Conservation (phyloP, 2,888 invertebrate genomes). For the Phasia obesa region DNA sequence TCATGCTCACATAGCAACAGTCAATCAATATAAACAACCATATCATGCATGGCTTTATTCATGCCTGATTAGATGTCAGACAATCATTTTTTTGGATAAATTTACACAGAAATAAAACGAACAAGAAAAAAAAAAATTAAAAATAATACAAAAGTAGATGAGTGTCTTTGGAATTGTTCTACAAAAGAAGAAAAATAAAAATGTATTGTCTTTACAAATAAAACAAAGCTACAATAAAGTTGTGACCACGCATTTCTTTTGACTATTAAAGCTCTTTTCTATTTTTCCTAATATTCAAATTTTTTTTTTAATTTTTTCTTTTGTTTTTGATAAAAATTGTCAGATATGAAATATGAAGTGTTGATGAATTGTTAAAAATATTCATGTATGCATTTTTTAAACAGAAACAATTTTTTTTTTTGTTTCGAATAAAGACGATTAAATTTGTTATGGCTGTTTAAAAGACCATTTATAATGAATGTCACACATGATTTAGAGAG, state of each 20-base stretch:
- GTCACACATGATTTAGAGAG: constrained; percentile 65
- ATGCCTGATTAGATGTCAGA: too few species aligned
- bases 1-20: too few species aligned
- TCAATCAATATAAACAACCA: too few species aligned
- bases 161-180: constrained; percentile 21
- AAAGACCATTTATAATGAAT: constrained; percentile 63
- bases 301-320: constrained; percentile 41
- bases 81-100: constrained; percentile 15
- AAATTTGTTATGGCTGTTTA: constrained; percentile 63
- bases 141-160: constrained; percentile 28
- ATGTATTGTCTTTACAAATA: constrained; percentile 26
- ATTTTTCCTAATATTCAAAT: constrained; percentile 6
- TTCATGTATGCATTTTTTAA: constrained; percentile 1
- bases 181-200: constrained; percentile 26
- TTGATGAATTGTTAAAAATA: constrained; percentile 64
- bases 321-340: constrained; percentile 53
- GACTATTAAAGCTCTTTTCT: not conserved
- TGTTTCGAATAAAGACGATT: constrained; percentile 22
- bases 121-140: too few species aligned
- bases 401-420: not conserved
- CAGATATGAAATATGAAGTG: constrained; percentile 67
- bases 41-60: too few species aligned
- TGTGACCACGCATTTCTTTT: constrained; percentile 67
- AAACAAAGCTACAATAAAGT: not conserved
- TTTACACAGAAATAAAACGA: constrained; percentile 38